Base-by-base conservation (phyloP, 2,888 invertebrate species). In the Catonia carolina region DNA sequence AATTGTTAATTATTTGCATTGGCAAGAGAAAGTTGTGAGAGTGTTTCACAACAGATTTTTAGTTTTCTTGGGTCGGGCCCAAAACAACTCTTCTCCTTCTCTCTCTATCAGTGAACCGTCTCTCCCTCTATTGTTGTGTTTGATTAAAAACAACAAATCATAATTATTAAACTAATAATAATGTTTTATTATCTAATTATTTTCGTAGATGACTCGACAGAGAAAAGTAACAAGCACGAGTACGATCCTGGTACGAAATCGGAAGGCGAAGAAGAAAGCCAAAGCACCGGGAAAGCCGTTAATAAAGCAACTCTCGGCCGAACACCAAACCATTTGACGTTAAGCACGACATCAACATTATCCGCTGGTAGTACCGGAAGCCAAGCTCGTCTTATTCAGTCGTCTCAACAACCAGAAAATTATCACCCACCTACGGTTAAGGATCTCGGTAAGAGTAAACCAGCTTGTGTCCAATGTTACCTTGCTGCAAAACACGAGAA, bases 341-440 rank as follows among this genome's bases (percentile, higher is more conserved):
- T 90, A 77, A 92, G 92, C 78, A 93, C 93, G 69, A 92, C 93
- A 67, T 93, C 93, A 68, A 94, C 94, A 62, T 80, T 94, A 71
- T 93, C 92, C 67, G 92, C 92, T 60, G 92, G 93, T 70, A 93
- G 92, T 75, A 92, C 92, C 53, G 89, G 93, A 69, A 91, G 90
- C 73, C 91, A 92, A 75, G 92, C 94, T 59, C 84, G 91, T 69
- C 83, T 94, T 70, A 91, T 94, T 72, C 93, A 93, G 77, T 90
- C 93, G 64, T 94, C 93, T 66, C 89, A 93, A 75, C 91, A 92
- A 70, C 94, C 94, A 59, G 86, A 90, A 68, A 89, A 86, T 73
- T 93, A 92, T 75, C 91, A 93, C 69, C 92, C 93, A 58, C 84
- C 87, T 66, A 83, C 85, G 73, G 84, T 87, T 70, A 88, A 89